These are phyloP conservation scores for Elaeidobius kamerunicus DNA, from an alignment of 2,888 invertebrate species.

Conservation along the genomic window DNA sequence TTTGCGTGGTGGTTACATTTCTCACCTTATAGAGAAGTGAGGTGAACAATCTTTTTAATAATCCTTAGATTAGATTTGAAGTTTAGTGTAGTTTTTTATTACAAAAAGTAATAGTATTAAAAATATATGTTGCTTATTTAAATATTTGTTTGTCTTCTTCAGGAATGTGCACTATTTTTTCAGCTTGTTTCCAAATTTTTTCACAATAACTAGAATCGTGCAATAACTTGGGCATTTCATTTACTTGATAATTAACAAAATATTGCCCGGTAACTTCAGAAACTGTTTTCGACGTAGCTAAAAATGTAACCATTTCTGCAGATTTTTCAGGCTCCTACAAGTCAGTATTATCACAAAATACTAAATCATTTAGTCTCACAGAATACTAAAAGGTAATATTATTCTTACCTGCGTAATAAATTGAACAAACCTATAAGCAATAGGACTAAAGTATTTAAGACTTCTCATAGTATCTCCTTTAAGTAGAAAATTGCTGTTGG, in stretches of 20 bases:
- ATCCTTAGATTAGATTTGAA: no score
- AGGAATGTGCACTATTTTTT: slow-evolving; percentile 17
- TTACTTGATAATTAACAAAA: slow-evolving; percentile 34
- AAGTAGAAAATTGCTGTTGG: slow-evolving; percentile 34
- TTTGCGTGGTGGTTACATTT: no score
- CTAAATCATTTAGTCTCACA: no score
- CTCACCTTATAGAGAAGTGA: no score
- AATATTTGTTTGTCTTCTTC: slow-evolving; percentile 2
- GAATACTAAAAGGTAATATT: no score
- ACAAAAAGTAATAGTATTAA: no score
- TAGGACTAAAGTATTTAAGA: slow-evolving; percentile 11
- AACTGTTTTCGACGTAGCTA: slow-evolving; percentile 33
- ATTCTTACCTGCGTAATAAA: slow-evolving; percentile 26
- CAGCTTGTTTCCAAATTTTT: slow-evolving; percentile 33
- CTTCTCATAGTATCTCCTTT: slow-evolving; percentile 13
- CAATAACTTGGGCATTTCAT: slow-evolving; percentile 29
- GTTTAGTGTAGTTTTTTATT: no score
- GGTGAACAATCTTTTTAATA: no score
- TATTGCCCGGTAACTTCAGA: slow-evolving; percentile 33
- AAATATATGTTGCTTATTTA: neutral
- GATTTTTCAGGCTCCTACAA: slow-evolving; percentile 29
- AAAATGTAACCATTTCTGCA: slow-evolving; percentile 30
- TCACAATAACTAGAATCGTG: slow-evolving; percentile 31
- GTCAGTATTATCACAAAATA: neutral
- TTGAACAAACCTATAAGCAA: slow-evolving; percentile 21